These are phyloP conservation scores for Cylindroiulus punctatus DNA, from an alignment of 2,888 invertebrate genomes.

Conservation along the genomic window DNA sequence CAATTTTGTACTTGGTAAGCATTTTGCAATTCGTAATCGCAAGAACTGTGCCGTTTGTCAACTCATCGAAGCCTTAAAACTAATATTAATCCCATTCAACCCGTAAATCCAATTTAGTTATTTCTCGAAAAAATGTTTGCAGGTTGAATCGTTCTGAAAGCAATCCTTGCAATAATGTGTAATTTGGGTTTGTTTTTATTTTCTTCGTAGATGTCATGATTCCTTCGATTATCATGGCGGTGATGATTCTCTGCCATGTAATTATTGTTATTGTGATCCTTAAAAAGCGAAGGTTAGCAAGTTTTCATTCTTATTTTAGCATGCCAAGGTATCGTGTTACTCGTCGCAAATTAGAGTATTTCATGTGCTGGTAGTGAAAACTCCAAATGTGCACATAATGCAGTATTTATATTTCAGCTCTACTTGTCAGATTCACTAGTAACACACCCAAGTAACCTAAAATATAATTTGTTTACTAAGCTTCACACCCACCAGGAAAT, in stretches of 20 bases:
- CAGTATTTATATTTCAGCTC: too few relatives aligned
- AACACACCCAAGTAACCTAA: too few relatives aligned
- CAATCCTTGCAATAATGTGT: too few relatives aligned
- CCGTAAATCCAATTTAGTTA: neutral
- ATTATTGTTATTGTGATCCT: constrained; percentile 79
- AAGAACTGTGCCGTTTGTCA: neutral
- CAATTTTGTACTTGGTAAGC: constrained; percentile 50
- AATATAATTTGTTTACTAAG: too few relatives aligned
- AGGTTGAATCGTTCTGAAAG: too few relatives aligned
- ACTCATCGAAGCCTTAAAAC: neutral
- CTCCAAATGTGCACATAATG: too few relatives aligned
- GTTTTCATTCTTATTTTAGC: neutral
- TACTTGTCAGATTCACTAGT: too few relatives aligned
- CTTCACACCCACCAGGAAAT: too few relatives aligned
- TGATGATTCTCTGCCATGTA: constrained; percentile 77
- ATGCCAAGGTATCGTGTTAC: neutral
- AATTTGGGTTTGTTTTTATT: neutral
- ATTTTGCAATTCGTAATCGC: neutral
- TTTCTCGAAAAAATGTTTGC: neutral
- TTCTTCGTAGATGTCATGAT: constrained; percentile 75
- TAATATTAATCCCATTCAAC: neutral
- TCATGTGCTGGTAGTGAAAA: too few relatives aligned
- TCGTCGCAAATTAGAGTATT: too few relatives aligned
- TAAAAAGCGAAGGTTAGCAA: constrained; percentile 59
- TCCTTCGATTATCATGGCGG: constrained; percentile 77